A percentile compares a stretch with the other conserved stretches of the same genome.
Evolutionary conservation across 2,888 invertebrate species (phyloP).

Genomic region (Leptopilina myrica): DNA sequence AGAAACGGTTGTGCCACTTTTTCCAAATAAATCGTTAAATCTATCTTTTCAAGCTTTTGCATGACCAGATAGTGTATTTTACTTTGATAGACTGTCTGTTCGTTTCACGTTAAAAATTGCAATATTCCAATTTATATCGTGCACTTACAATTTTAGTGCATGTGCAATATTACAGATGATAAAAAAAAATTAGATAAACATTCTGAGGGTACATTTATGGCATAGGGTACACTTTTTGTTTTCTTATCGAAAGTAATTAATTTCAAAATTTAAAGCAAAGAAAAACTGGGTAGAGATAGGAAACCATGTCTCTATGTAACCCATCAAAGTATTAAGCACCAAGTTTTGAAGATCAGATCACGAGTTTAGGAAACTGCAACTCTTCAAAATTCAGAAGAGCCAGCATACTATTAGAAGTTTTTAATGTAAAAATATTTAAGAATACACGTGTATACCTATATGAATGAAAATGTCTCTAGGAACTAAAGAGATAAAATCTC

Average conservation of each 20-base stretch:
- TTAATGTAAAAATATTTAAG: conserved; percentile 17
- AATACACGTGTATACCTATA: background rate
- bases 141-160: background rate
- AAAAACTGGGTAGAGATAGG: too few species aligned
- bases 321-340: background rate
- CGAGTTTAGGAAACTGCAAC: conserved; percentile 4
- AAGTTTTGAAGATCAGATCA: background rate
- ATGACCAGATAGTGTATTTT: conserved; percentile 26
- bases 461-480: background rate
- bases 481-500: conserved; percentile 23
- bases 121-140: background rate
- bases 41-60: conserved; percentile 18
- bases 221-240: too few species aligned
- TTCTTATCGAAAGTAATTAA: too few species aligned
- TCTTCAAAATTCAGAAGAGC: background rate
- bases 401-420: conserved; percentile 16
- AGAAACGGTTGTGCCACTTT: conserved; percentile 31
- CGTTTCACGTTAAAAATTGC: background rate
- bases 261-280: too few species aligned
- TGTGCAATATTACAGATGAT: too few species aligned
- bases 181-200: too few species aligned
- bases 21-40: conserved; percentile 26
- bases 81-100: conserved; percentile 23
- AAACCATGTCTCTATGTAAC: background rate
- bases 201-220: too few species aligned